Percentiles rank a stretch among this genome's conserved stretches.
These are phyloP conservation scores for Hippocampus mohnikei DNA, from an alignment of 2,113 vertebrate species.

Conservation along the genomic window DNA sequence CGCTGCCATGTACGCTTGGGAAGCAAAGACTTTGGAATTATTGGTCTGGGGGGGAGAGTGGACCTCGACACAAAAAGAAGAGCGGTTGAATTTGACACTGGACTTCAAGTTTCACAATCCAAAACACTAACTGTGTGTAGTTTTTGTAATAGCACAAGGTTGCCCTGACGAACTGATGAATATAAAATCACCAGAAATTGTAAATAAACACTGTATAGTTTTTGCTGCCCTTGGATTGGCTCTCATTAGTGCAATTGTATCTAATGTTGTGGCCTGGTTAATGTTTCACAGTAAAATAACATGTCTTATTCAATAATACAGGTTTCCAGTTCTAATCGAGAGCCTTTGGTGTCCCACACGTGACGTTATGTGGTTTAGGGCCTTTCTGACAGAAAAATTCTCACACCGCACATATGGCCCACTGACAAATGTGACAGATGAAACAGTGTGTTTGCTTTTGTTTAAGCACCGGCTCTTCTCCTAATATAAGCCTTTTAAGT, in stretches of 20 bases:
- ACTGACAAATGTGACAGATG: constrained; percentile 63
- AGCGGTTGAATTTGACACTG: constrained; percentile 50
- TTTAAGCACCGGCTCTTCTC: constrained; percentile 53
- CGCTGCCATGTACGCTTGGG: constrained; percentile 51
- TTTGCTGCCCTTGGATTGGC: background rate
- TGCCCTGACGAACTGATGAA: constrained; percentile 23
- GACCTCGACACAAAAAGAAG: constrained; percentile 67
- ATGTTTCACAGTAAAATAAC: background rate
- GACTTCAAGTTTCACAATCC: constrained; percentile 52
- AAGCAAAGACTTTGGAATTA: constrained; percentile 57
- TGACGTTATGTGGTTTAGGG: constrained; percentile 36
- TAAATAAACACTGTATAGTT: constrained; percentile 11
- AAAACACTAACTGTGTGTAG: constrained; percentile 52
- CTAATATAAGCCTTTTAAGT: constrained; percentile 67
- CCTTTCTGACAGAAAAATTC: constrained; percentile 47
- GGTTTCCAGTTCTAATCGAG: constrained; percentile 6
- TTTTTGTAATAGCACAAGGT: constrained; percentile 52
- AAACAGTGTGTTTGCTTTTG: constrained; percentile 68
- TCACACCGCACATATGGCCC: constrained; percentile 57
- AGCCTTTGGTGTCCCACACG: constrained; percentile 20
- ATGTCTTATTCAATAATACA: background rate
- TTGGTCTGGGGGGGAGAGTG: constrained; percentile 65
- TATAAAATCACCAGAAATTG: background rate
- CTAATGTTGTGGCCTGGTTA: background rate
- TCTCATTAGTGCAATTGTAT: background rate